Conservation (phyloP, 2,888 invertebrate genomes). For the Sicus ferrugineus region DNA sequence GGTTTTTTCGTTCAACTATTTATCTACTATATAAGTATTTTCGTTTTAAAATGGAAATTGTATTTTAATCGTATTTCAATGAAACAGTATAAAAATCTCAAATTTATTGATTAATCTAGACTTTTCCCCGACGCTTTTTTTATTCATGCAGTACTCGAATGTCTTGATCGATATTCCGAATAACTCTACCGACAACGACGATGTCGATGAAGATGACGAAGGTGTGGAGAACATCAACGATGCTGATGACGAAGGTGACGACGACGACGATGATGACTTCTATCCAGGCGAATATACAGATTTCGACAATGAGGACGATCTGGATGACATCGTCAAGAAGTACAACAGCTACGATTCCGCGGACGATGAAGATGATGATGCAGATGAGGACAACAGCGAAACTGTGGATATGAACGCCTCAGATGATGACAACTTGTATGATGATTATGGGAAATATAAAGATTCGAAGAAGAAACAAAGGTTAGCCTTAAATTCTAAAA, state of each 20-base stretch:
- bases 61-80: too few relatives aligned
- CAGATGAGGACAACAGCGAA: slow-evolving; percentile 42
- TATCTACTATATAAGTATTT: too few relatives aligned
- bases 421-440: slow-evolving; percentile 54
- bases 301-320: slow-evolving; percentile 35
- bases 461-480: slow-evolving; percentile 49
- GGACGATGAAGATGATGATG: slow-evolving; percentile 36
- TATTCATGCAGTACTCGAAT: slow-evolving; percentile 53
- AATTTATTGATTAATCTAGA: neutral
- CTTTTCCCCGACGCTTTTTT: too few relatives aligned
- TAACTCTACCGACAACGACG: slow-evolving; percentile 43
- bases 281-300: slow-evolving; percentile 35
- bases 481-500: neutral
- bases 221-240: slow-evolving; percentile 15
- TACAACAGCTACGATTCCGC: slow-evolving; percentile 23
- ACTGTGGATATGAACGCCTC: slow-evolving; percentile 42
- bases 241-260: slow-evolving; percentile 30
- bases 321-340: slow-evolving; percentile 24
- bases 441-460: slow-evolving; percentile 53
- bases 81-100: too few relatives aligned
- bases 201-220: slow-evolving; percentile 40
- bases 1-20: too few relatives aligned
- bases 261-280: slow-evolving; percentile 39
- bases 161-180: slow-evolving; percentile 53
- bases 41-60: too few relatives aligned